Evolutionary conservation across 2,888 invertebrate genomes (phyloP), one percentile per base, ranked within the genome.

Genomic region (Hypomecis punctinalis): DNA sequence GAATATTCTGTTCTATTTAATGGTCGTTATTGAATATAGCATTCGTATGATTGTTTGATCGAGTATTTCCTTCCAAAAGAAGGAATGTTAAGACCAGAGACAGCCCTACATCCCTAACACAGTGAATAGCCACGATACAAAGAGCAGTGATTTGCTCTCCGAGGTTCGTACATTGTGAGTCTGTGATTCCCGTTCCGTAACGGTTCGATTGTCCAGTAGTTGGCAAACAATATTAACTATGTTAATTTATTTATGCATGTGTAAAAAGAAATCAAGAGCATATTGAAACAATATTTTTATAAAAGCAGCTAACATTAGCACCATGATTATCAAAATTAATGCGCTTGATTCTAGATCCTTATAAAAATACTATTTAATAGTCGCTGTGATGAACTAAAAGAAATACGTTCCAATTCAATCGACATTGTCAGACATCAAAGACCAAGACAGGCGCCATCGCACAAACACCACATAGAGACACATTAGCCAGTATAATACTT

Each of bases 71-170:
- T 5, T 52, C 6, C 9, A 10, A 23, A 40, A 40, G 40, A 40
- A 33, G 52, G 40, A 40, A 53, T 42, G 52, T 42, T 33, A 4
- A 33, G 23, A 5, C 23, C 5, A 61, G 70, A 56, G 69, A 60
- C 73, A 74, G 72, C 76, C 76, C 76, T 78, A 70, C 10, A 37
- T 13, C 37, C 46, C 69, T 67, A 63, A 48, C 53, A 49, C 36
- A 45, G 59, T 57, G 69, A 74, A 66, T 73, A 72, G 78, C 77
- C 63, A 66, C 69, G 61, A 67, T 70, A 77, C 79, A 78, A 79
- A 79, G 74, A 73, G 71, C 76, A 67, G 72, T 79, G 77, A 83
- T 83, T 82, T 82, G 82, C 76, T 76, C 74, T 72, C 73, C 54
- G 71, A 76, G 78, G 78, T 80, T 76, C 78, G 61, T 77, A 71